Evolutionary conservation across 2,888 invertebrate genomes (phyloP).

Genomic region (Esperia sulphurella): DNA sequence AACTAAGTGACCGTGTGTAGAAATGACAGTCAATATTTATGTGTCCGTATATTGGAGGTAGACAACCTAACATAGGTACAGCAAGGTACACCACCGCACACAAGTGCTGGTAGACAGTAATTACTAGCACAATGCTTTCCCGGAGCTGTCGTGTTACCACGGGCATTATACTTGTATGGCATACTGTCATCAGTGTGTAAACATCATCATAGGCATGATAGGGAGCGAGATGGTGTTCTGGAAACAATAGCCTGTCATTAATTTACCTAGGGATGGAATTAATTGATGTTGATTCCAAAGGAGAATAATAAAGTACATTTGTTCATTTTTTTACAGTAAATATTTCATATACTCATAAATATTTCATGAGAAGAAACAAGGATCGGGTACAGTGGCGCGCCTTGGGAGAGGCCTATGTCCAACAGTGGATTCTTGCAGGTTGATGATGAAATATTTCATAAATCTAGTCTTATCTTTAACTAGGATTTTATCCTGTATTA

Average conservation of each 20-base stretch:
- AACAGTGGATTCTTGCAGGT: no score
- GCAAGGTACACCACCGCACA: slow-evolving; percentile 17
- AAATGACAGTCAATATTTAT: slow-evolving; percentile 45
- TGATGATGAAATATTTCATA: no score
- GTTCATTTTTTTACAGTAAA: no score
- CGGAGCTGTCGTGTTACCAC: background rate
- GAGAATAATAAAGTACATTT: no score
- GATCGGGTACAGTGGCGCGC: no score
- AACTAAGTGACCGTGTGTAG: slow-evolving; percentile 18
- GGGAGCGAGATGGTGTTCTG: background rate
- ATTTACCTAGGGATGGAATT: background rate
- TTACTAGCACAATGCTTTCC: slow-evolving; percentile 25
- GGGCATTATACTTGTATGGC: background rate
- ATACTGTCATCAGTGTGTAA: background rate
- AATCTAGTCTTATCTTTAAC: no score
- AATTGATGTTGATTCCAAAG: no score
- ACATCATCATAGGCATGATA: slow-evolving; percentile 1
- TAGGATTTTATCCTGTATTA: no score
- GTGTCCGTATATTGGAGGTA: slow-evolving; percentile 31
- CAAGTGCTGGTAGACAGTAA: slow-evolving; percentile 20
- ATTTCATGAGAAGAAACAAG: no score
- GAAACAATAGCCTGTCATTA: background rate
- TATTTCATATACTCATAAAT: no score
- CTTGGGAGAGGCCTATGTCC: no score
- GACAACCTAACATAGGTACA: slow-evolving; percentile 8